Evolutionary conservation across 2,113 vertebrate species (phyloP).

Genomic region (Ammodytes dubius): DNA sequence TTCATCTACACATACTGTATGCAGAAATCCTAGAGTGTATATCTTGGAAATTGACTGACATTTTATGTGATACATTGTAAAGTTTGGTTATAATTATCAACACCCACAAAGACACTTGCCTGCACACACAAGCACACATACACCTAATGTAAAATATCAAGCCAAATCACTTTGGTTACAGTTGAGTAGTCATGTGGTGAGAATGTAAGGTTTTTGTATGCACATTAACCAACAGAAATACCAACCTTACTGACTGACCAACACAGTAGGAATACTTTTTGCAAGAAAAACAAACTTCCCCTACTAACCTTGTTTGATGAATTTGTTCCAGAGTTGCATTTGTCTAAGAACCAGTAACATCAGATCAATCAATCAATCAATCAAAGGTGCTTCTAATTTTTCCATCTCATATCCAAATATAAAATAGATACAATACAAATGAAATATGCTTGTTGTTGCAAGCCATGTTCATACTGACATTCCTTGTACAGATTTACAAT

Average conservation of each 20-base stretch:
- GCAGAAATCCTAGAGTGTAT: background rate
- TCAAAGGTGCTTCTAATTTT: background rate
- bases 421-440: background rate
- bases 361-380: background rate
- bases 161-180: background rate
- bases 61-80: slow-evolving; percentile 12
- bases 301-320: slow-evolving; percentile 4
- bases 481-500: too few species aligned
- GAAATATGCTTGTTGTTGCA: too few species aligned
- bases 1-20: background rate
- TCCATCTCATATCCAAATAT: background rate
- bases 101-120: background rate
- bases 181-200: background rate
- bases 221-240: background rate
- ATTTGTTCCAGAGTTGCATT: background rate
- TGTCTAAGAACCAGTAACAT: background rate
- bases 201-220: background rate
- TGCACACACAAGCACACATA: background rate
- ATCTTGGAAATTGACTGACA: background rate
- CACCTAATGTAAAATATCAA: background rate
- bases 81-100: background rate
- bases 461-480: too few species aligned
- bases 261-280: background rate
- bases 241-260: background rate
- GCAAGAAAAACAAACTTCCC: background rate